A percentile compares a stretch with the other conserved stretches of the same genome.
Evolutionary conservation across 2,888 invertebrate species (phyloP).

Genomic region (Aleiodes alternator): DNA sequence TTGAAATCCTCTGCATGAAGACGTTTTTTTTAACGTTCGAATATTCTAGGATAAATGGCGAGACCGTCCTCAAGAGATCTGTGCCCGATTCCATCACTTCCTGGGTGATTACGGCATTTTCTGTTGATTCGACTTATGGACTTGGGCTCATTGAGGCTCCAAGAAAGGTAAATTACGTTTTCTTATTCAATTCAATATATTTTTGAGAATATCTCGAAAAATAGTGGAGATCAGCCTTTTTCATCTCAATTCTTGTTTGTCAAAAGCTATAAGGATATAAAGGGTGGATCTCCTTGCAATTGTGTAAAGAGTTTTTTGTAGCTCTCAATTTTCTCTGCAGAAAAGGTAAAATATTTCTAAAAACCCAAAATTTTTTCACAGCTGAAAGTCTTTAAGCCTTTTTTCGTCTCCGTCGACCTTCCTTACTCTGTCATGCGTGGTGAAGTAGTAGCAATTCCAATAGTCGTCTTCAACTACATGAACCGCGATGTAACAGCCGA

Average conservation of each 20-base stretch:
- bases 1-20: slow-evolving; percentile 23
- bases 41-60: slow-evolving; percentile 77
- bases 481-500: slow-evolving; percentile 86
- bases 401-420: slow-evolving; percentile 90
- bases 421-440: slow-evolving; percentile 93
- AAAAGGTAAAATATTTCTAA: too few relatives aligned
- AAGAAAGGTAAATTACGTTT: slow-evolving; percentile 76
- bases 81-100: slow-evolving; percentile 91
- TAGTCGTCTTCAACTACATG: slow-evolving; percentile 92
- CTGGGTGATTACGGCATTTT: slow-evolving; percentile 90
- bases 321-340: too few relatives aligned
- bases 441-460: slow-evolving; percentile 92
- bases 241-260: too few relatives aligned
- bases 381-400: slow-evolving; percentile 87
- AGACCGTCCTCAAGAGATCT: slow-evolving; percentile 79
- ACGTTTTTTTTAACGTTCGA: not conserved
- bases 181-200: too few relatives aligned
- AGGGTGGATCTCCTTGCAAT: too few relatives aligned
- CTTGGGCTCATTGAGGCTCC: slow-evolving; percentile 84
- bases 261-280: too few relatives aligned
- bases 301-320: too few relatives aligned
- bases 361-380: slow-evolving; percentile 48
- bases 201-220: too few relatives aligned
- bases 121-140: slow-evolving; percentile 85
- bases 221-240: too few relatives aligned